These are phyloP conservation scores for Chrysochloris asiatica DNA, from an alignment of 2,113 vertebrate species.

Conservation along the genomic window DNA sequence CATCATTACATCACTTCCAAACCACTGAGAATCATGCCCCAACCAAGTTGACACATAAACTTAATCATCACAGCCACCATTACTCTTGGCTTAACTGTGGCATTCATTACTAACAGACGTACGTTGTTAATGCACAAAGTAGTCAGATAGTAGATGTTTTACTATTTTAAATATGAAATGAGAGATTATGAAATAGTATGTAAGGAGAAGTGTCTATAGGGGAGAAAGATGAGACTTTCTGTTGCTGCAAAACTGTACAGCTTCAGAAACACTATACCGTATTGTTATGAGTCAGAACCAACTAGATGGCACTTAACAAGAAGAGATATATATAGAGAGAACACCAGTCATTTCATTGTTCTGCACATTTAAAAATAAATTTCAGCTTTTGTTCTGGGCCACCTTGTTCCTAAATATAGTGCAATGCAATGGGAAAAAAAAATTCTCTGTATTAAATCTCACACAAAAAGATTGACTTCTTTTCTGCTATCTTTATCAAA, in stretches of 20 bases:
- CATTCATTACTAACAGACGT: too few relatives aligned
- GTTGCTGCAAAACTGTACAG: too few relatives aligned
- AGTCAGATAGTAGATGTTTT: not conserved
- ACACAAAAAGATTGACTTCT: not conserved
- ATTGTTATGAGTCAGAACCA: too few relatives aligned
- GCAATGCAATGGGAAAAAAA: not conserved
- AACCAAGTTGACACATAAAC: not conserved
- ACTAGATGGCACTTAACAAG: too few relatives aligned
- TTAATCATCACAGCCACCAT: too few relatives aligned
- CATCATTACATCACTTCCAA: not conserved
- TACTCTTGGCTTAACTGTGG: too few relatives aligned
- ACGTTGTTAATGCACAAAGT: too few relatives aligned
- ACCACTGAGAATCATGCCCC: not conserved
- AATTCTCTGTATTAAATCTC: not conserved
- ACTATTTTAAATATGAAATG: not conserved
- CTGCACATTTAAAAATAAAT: slow-evolving; percentile 59
- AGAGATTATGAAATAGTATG: not conserved
- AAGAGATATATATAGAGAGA: not conserved
- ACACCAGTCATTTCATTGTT: slow-evolving; percentile 5
- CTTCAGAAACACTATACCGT: too few relatives aligned
- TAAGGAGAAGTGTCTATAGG: not conserved
- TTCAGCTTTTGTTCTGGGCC: slow-evolving; percentile 42
- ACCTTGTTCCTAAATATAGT: slow-evolving; percentile 54
- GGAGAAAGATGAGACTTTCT: too few relatives aligned
- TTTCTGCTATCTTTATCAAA: slow-evolving; percentile 11